Base-by-base conservation (phyloP, 2,888 invertebrate species). In the Campoplex nolae region DNA sequence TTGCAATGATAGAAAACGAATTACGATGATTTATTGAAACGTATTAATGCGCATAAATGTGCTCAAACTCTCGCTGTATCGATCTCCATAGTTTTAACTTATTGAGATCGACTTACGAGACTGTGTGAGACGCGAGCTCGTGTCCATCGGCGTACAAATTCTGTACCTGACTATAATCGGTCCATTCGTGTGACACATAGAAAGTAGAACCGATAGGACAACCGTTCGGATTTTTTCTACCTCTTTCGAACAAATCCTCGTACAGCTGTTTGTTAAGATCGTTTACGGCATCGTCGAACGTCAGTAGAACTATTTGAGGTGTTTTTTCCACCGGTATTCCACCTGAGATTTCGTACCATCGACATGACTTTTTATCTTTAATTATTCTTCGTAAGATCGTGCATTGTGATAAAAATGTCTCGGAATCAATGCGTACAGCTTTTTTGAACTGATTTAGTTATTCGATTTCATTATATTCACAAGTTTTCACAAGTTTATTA, bases 181-280 rank as follows among this genome's bases (percentile, higher is more conserved):
- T 99, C 98, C 99, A 99, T 95, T 99, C 99, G 95, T 99, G 99
- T 67, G 99, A 99, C 88, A 99, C 98, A 95, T 99, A 99, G 96
- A 99, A 99, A 62, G 99, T 99, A 84, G 98, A 98, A 80, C 97
- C 96, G 92, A 98, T 98, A 13, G 98, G 98, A 93, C 98, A 98
- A 89, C 98, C 98, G 94, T 98, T 98, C 82, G 98, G 98, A 95
- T 98, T 98, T 90, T 97, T 97, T 91, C 98, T 96, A 89, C 97
- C 98, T 94, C 97, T 97, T 95, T 98, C 98, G 95, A 98, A 98
- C 73, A 98, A 95, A 94, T 98, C 98, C 90, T 96, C 95, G 95
- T 98, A 98, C 90, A 98, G 96, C 94, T 97, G 98, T 95, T 98
- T 98, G 96, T 99, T 99, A 93, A 98, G 96, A 95, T 98, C 98